A percentile compares a stretch with the other conserved stretches of the same genome.
phyloP scores from a whole-genome alignment of 53 echinoderm and acorn worm genomes.

The Antedon mediterranea region DNA sequence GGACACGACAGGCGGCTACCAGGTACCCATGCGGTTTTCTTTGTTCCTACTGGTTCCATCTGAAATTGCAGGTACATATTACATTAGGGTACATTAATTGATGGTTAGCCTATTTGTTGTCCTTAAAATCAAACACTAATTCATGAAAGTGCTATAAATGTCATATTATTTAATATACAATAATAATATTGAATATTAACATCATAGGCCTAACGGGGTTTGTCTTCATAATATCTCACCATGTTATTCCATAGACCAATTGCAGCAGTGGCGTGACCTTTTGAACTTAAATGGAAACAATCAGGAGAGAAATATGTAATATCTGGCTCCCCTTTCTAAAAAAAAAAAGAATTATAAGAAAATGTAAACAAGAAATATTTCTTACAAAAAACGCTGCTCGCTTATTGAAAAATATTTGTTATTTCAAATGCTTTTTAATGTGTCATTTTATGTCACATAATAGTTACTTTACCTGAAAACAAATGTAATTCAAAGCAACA shows the following conservation, averaged over 20 bases:
- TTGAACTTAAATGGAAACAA: slow-evolving; percentile 79
- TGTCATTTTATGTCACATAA: too few species aligned
- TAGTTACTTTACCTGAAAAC: too few species aligned
- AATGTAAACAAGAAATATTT: too few species aligned
- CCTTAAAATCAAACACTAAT: too few species aligned
- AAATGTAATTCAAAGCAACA: too few species aligned
- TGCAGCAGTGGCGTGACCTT: slow-evolving; percentile 60
- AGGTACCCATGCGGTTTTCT: slow-evolving; percentile 9
- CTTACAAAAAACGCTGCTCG: too few species aligned
- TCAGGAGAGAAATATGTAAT: slow-evolving; percentile 67
- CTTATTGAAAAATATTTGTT: too few species aligned
- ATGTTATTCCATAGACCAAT: slow-evolving; percentile 56
- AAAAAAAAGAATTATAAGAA: too few species aligned
- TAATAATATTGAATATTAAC: background rate
- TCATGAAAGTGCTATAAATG: background rate
- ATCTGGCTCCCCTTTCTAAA: slow-evolving; percentile 41
- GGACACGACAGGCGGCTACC: slow-evolving; percentile 9
- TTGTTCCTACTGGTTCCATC: slow-evolving; percentile 32
- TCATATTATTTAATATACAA: slow-evolving; percentile 3
- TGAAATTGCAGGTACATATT: background rate
- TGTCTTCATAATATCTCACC: slow-evolving; percentile 26
- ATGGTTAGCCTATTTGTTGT: too few species aligned
- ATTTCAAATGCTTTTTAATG: too few species aligned
- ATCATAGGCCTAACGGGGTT: slow-evolving; percentile 7
- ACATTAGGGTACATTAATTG: too few species aligned